Percentiles rank a stretch among this genome's conserved stretches.
phyloP scores from a whole-genome alignment of 2,888 invertebrate genomes.

The Agonopterix heracliana region DNA sequence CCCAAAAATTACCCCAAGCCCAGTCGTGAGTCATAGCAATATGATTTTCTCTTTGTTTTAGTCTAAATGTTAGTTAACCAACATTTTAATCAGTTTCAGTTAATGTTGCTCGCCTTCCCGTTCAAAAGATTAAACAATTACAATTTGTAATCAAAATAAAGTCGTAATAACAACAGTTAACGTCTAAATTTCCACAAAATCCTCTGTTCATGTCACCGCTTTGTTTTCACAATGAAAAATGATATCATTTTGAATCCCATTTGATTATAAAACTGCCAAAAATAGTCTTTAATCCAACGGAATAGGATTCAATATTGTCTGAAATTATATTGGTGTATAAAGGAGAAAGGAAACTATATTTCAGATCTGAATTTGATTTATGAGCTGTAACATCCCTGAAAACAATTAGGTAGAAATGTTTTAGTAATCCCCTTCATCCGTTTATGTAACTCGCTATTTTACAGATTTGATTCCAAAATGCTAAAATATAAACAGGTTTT shows the following conservation, averaged over 20 bases:
- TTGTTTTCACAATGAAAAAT: constrained; percentile 2
- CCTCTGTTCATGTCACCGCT: not conserved
- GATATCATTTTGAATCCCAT: not conserved
- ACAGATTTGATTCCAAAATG: no score
- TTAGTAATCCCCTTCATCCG: not conserved
- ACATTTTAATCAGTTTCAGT: no score
- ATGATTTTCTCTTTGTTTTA: no score
- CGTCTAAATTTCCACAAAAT: not conserved
- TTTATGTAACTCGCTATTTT: no score
- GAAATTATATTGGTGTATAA: not conserved
- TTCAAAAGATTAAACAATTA: no score
- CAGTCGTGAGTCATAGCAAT: no score
- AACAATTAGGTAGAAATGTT: constrained; percentile 7
- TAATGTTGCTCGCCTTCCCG: no score
- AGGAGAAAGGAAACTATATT: constrained; percentile 10
- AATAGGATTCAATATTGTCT: not conserved
- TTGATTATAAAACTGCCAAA: not conserved
- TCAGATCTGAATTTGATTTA: constrained; percentile 10
- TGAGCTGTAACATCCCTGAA: constrained; percentile 5
- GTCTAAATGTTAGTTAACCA: no score
- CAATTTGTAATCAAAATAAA: no score
- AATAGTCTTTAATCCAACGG: not conserved
- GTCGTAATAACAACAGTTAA: no score
- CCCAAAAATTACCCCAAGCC: no score
- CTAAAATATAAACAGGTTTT: no score